A percentile compares a stretch with the other conserved stretches of the same genome.
Conservation (phyloP, 2,113 vertebrate species). For the human (Homo sapiens) region GRCh38 chr5:175745001-175745500, state of each 20-base stretch:
- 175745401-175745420: not conserved
- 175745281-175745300: too few relatives aligned
- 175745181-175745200: not conserved
- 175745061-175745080: not conserved
- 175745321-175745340: not conserved
- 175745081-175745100: not conserved
- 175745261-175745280: not conserved
- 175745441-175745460: not conserved
- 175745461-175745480: not conserved
- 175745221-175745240: not conserved
- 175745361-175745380: not conserved
- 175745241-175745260: not conserved
- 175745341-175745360: not conserved
- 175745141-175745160: not conserved
- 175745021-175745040: not conserved
- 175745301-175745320: not conserved
- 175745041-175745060: not conserved
- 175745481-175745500: not conserved
- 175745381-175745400: not conserved
- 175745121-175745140: not conserved
- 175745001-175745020: not conserved
- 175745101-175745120: not conserved
- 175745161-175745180: not conserved
- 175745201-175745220: not conserved
- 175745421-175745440: not conserved